Base-by-base conservation (phyloP, 2,113 vertebrate genomes). In the Salvelinus fontinalis region DNA sequence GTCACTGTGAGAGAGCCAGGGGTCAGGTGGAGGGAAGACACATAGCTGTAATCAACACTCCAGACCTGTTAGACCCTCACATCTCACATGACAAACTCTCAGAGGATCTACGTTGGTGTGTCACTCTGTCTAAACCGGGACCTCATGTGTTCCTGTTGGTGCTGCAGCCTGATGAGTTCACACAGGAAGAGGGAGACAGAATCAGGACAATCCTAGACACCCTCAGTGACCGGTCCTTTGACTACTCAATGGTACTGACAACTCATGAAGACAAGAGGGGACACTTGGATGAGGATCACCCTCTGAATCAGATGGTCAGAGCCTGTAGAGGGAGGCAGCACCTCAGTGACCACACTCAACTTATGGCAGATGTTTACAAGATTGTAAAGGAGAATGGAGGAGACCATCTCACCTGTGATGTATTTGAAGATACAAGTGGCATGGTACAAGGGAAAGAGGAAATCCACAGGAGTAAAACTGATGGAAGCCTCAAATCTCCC, bases 131-230 rank as follows among this genome's bases (percentile, higher is more conserved):
- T 81, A 72, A 2, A 18, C 71, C 87, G 68, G 89, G 87, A 70
- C 87, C 85, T 84, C 84, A 86, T 34, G 77, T 84, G 62, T 71
- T 89, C 76, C 81, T 87, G 64, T 74, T 89, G 79, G 78, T 86
- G 62, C 68, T 87, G 1, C 75, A 85, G 70, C 70, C 72, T 81
- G 77, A 81, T 66, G 68, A 59, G 34, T 87, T 87, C 79, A 85
- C 66, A 27, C 31, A 77, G 51, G 20, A 79, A 22, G 60, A 79
- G 11, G 79, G 67, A 51, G 0, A 2, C n/a, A 81, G 29, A 14
- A 51, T 85, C 8, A 57, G 26, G 62, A 62, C 0, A n/a, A 20
- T 85, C 51, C 77, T 88, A 1, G 2, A 67, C 8, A 3, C 0
- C 5, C 73, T 86, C 16, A 73, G 81, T n/a, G 78, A 79, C 0